phyloP scores from a whole-genome alignment of 2,888 invertebrate genomes.

The Catocala fraxini region DNA sequence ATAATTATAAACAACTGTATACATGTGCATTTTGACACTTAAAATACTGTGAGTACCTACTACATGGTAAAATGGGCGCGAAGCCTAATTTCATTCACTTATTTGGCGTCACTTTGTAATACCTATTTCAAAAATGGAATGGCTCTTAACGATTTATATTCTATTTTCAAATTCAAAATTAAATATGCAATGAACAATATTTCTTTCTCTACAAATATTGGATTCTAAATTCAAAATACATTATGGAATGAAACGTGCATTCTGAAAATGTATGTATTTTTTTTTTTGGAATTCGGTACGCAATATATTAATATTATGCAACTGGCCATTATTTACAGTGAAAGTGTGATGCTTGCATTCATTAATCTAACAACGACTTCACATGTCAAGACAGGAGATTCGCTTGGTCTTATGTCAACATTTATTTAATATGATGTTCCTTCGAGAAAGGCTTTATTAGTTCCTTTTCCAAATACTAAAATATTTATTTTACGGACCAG shows the following conservation, averaged over 20 bases:
- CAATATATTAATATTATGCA: conserved; percentile 24
- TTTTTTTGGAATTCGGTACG: conserved; percentile 32
- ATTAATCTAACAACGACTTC: conserved; percentile 34
- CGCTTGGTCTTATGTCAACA: conserved; percentile 12
- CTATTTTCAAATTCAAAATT: conserved; percentile 4
- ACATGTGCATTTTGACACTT: conserved; percentile 31
- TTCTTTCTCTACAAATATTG: conserved; percentile 27
- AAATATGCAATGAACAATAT: not conserved
- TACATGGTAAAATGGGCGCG: conserved; percentile 27
- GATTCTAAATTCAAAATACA: conserved; percentile 16
- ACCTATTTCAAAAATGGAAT: conserved; percentile 40
- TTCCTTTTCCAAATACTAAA: not conserved
- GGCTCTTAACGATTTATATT: conserved; percentile 20
- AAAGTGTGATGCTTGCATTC: conserved; percentile 44
- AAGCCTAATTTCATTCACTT: conserved; percentile 11
- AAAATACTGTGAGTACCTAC: conserved; percentile 52
- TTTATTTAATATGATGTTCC: conserved; percentile 12
- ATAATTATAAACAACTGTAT: conserved; percentile 2
- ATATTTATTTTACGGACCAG: not conserved
- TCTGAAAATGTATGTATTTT: conserved; percentile 15
- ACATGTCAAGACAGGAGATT: conserved; percentile 20
- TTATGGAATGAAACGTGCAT: conserved; percentile 31
- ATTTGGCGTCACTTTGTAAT: conserved; percentile 40
- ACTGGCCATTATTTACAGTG: conserved; percentile 53
- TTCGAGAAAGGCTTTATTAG: conserved; percentile 23